Percentiles rank a stretch among this genome's conserved stretches.
Evolutionary conservation across 2,797 vertebrate genomes (phyloP).

Genomic region (Catostomus latipinnis): DNA sequence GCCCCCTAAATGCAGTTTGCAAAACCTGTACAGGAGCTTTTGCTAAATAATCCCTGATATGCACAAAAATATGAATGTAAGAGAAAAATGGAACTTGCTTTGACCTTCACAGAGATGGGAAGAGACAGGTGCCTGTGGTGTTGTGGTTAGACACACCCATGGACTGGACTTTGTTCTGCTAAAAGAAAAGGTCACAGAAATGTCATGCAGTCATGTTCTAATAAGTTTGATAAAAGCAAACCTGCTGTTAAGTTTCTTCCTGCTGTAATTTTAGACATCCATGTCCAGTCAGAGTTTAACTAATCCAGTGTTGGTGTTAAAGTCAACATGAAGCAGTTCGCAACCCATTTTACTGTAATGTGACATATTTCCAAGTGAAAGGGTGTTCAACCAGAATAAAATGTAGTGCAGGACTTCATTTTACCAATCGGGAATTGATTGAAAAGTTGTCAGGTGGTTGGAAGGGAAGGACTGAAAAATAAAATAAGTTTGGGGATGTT

Average conservation of each 20-base stretch:
- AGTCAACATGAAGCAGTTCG: no score
- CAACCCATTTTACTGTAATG: no score
- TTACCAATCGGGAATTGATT: no score
- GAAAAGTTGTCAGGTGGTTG: no score
- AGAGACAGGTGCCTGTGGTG: constrained; percentile 46
- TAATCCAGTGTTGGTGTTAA: background rate
- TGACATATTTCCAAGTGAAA: no score
- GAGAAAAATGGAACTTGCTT: background rate
- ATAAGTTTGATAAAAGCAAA: constrained; percentile 47
- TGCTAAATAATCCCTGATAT: background rate
- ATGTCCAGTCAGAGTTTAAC: background rate
- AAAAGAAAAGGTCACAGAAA: constrained; percentile 49
- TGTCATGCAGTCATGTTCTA: constrained; percentile 42
- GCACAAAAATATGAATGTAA: background rate
- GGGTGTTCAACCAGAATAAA: no score
- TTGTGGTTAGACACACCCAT: constrained; percentile 35
- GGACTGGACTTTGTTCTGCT: constrained; percentile 32
- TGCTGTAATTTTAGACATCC: constrained; percentile 23
- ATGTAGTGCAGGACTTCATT: no score
- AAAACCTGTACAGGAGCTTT: background rate
- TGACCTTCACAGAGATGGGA: constrained; percentile 56
- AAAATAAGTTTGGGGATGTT: no score
- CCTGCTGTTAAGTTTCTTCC: constrained; percentile 19
- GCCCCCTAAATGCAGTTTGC: background rate
- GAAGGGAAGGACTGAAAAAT: no score